These are phyloP conservation scores for Camponotus fellah DNA, from an alignment of 2,888 invertebrate genomes.

Conservation along the genomic window DNA sequence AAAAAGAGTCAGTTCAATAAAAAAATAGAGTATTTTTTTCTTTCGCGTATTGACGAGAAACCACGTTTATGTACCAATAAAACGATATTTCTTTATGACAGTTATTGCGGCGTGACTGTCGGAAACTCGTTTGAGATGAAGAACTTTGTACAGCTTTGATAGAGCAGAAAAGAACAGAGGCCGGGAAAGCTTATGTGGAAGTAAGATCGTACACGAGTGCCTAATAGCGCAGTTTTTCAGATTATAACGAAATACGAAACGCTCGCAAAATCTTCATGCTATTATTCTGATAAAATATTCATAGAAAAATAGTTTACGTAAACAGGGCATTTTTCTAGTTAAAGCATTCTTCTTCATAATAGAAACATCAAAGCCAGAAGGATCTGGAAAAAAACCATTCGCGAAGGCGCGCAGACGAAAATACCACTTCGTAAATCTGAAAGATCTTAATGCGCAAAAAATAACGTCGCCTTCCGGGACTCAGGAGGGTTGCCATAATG, in stretches of 20 bases:
- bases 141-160: slow-evolving; percentile 1
- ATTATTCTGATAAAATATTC: neutral
- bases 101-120: neutral
- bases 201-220: neutral
- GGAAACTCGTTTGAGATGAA: neutral
- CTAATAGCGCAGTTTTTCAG: slow-evolving; percentile 1
- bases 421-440: slow-evolving; percentile 16
- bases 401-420: neutral
- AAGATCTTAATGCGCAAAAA: slow-evolving; percentile 36
- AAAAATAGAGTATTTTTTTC: neutral
- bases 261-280: neutral
- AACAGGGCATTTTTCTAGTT: neutral
- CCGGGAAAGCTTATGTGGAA: neutral
- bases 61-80: slow-evolving; percentile 18
- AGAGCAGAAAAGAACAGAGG: neutral
- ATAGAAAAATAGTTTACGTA: neutral
- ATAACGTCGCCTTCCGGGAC: slow-evolving; percentile 25
- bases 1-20: slow-evolving; percentile 1
- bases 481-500: slow-evolving; percentile 13
- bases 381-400: neutral
- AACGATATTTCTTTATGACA: neutral
- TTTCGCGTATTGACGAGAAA: slow-evolving; percentile 1
- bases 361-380: neutral
- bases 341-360: neutral
- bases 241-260: neutral